Evolutionary conservation across 2,888 invertebrate genomes (phyloP), one percentile per base, ranked within the genome.

Genomic region (Atethmia centrago): DNA sequence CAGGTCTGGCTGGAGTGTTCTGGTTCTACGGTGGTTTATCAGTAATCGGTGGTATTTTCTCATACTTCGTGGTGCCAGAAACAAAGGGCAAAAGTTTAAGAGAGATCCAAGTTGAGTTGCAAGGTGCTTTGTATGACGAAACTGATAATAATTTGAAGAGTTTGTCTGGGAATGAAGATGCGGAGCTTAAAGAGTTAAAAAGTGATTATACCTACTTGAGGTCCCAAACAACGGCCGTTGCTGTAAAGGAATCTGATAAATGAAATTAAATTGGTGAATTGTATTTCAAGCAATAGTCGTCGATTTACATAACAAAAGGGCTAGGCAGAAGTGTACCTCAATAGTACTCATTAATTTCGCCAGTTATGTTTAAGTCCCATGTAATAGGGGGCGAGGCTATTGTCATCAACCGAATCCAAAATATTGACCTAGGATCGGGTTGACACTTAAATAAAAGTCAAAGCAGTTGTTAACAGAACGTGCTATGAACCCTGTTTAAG

Each of bases 1-100:
- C 90, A 1, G 97, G 97, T 0, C 91, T 96, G 42, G 94, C 94
- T 69, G 93, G 95, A 7, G 94, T 96, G 0, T 97, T 97, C 75
- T 93, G 93, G 82, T 91, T 96, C 75, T 97, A 96, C 78, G 92
- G 95, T 0, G 61, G 85, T 0, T 90, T 95, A 2, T 93, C 96
- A 9, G 89, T 96, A n/a, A 64, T 92, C 16, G 97, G 70, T 8
- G 70, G 51, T 42, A 71, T 70, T 70, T 70, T 70, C 28, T 51
- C 70, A 31, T 42, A 71, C 9, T 19, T 70, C 8, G 9, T 70
- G 51, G 70, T 70, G n/a, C 71, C 70, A 31, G 70, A 70, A 70
- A 70, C 70, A 51, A 71, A 70, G 21, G 70, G 69, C 2, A 70
- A 71, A 42, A 70, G 51, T 53, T 71, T 70, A 31, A 53, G 28